Base-by-base conservation (phyloP, 2,888 invertebrate species). In the Torymus texanus region DNA sequence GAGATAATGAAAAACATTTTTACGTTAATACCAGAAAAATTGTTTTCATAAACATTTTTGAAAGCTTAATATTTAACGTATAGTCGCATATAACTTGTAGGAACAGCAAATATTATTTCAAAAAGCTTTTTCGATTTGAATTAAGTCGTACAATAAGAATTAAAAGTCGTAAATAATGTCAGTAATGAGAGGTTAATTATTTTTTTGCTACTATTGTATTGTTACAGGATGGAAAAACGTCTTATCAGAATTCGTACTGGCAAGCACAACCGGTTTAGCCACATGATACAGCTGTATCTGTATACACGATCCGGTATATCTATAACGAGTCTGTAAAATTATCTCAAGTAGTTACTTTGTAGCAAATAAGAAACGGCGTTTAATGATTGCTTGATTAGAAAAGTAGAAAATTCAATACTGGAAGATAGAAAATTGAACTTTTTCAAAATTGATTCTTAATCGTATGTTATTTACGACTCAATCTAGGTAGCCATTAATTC, bases 311-410 rank as follows among this genome's bases (percentile, higher is more conserved):
- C 61, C 21, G 67, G 59, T 73, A 61, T 65, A 68, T 55, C 29
- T 70, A 75, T 70, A 75, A 79, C 51, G 75, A 75, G 75, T 10
- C 55, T 66, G 70, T 79, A 71, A 79, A 79, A 75, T 75, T 75
- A 79, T 61, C 79, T 61, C 66, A 18, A 21, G 58, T 61, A 66
- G 70, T 67, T 75, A 75, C 70, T 71, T 62, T 58, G 55, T 65
- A 61, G 65, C 66, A 66, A 58, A 58, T 65, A 58, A 72, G 66
- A 75, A 24, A 61, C 50, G 66, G 41, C 59, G 55, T 75, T 79
- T 70, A 75, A 63, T 79, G 61, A 79, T 75, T 71, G 10, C 71
- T 56, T 66, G 65, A 79, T 79, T 59, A 68, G 51, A 75, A 29
- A 50, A 56, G 62, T 56, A 79, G 67, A 72, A 62, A 67, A 67